Evolutionary conservation across 2,797 vertebrate genomes (phyloP).

Genomic region (Hafferia zeledoni): DNA sequence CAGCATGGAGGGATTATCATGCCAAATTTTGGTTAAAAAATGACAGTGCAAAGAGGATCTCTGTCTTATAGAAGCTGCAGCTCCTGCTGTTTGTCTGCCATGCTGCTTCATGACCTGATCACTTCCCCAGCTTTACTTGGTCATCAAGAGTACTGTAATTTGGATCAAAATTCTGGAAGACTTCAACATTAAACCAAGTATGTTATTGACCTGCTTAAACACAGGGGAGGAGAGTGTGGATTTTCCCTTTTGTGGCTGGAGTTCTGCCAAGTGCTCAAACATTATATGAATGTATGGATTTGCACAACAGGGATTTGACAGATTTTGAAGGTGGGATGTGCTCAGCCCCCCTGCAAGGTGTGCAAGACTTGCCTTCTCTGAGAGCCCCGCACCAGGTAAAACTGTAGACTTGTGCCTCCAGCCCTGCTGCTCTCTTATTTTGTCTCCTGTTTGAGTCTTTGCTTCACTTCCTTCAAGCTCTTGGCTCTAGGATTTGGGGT

Average conservation of each 20-base stretch:
- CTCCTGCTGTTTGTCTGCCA: background rate
- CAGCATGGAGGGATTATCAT: background rate
- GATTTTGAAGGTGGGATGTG: background rate
- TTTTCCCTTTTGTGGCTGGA: background rate
- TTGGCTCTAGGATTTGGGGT: background rate
- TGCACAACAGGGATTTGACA: background rate
- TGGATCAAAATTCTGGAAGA: background rate
- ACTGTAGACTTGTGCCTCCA: background rate
- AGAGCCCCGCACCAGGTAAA: background rate
- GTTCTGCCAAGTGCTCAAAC: background rate
- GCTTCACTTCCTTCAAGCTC: background rate
- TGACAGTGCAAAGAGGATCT: background rate
- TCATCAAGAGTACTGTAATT: background rate
- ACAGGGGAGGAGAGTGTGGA: background rate
- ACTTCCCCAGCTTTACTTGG: background rate
- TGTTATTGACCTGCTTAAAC: background rate
- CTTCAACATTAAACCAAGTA: background rate
- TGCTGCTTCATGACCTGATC: background rate
- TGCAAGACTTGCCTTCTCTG: background rate
- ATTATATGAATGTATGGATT: background rate
- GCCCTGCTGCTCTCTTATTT: background rate
- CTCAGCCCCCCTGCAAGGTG: background rate
- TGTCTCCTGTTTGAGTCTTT: background rate
- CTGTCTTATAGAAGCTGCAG: background rate
- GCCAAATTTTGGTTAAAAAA: background rate